These are phyloP conservation scores for Morone saxatilis DNA, from an alignment of 2,113 vertebrate species.

Conservation along the genomic window DNA sequence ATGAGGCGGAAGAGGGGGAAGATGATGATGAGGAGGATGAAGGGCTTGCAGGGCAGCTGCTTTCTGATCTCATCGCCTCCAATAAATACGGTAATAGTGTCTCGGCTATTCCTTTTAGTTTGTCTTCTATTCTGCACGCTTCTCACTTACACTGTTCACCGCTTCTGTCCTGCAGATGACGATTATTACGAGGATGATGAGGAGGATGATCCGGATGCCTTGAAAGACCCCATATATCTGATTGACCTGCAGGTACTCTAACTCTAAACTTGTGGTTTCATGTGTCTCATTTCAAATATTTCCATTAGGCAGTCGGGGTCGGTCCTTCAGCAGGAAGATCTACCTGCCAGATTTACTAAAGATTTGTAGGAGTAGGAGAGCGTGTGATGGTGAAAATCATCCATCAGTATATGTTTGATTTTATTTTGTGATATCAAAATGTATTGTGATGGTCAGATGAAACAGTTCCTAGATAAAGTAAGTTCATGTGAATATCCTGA, in stretches of 20 bases:
- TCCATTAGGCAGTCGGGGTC: neutral
- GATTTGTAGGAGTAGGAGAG: no score
- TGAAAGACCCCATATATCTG: slow-evolving; percentile 98
- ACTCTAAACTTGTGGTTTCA: neutral
- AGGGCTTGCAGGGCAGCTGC: slow-evolving; percentile 92
- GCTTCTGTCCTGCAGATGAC: slow-evolving; percentile 86
- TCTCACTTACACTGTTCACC: neutral
- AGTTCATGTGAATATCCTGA: no score
- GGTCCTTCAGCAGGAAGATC: no score
- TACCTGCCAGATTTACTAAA: no score
- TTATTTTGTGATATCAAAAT: no score
- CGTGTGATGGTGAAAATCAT: no score
- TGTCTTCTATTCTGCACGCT: neutral
- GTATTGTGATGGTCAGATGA: no score
- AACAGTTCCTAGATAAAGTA: no score
- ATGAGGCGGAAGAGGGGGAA: slow-evolving; percentile 89
- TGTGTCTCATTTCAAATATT: neutral
- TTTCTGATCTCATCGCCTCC: slow-evolving; percentile 95
- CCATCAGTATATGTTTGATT: no score
- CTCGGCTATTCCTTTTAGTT: neutral
- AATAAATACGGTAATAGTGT: slow-evolving; percentile 92
- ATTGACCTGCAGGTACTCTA: slow-evolving; percentile 88
- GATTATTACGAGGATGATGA: slow-evolving; percentile 99
- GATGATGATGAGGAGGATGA: slow-evolving; percentile 92
- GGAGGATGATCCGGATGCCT: slow-evolving; percentile 96